A percentile compares a stretch with the other conserved stretches of the same genome.
phyloP scores from a whole-genome alignment of 2,113 vertebrate species.

The Cranoglanis bouderius region DNA sequence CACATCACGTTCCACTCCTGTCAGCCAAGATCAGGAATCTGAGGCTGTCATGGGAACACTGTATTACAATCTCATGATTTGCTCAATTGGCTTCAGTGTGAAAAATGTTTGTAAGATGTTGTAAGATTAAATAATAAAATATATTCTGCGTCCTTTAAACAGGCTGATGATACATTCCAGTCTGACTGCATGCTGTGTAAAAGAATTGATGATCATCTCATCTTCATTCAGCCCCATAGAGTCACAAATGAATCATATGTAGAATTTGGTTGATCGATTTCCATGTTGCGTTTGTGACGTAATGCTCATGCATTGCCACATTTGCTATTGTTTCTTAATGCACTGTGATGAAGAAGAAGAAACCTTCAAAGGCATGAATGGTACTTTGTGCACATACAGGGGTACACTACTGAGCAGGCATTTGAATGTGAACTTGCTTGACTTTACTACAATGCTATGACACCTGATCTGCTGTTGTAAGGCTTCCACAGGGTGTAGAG shows the following conservation, averaged over 20 bases:
- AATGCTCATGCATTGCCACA: background rate
- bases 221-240: background rate
- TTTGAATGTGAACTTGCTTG: slow-evolving; percentile 15
- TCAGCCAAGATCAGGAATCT: background rate
- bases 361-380: background rate
- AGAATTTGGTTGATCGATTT: background rate
- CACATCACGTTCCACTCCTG: background rate
- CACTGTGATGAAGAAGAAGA: background rate
- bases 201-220: slow-evolving; percentile 7
- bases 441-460: slow-evolving; percentile 33
- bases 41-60: background rate
- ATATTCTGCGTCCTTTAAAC: slow-evolving; percentile 13
- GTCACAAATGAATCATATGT: slow-evolving; percentile 23
- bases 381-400: background rate
- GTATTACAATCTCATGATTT: background rate
- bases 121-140: slow-evolving; percentile 2
- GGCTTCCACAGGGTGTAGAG: slow-evolving; percentile 33
- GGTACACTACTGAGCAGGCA: background rate
- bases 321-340: background rate
- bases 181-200: slow-evolving; percentile 28
- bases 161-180: slow-evolving; percentile 34
- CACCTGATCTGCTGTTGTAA: slow-evolving; percentile 46
- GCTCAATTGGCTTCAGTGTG: slow-evolving; percentile 17
- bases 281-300: background rate
- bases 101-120: slow-evolving; percentile 13